Conservation (phyloP, 2,888 invertebrate species). For the Brachyptera risi region DNA sequence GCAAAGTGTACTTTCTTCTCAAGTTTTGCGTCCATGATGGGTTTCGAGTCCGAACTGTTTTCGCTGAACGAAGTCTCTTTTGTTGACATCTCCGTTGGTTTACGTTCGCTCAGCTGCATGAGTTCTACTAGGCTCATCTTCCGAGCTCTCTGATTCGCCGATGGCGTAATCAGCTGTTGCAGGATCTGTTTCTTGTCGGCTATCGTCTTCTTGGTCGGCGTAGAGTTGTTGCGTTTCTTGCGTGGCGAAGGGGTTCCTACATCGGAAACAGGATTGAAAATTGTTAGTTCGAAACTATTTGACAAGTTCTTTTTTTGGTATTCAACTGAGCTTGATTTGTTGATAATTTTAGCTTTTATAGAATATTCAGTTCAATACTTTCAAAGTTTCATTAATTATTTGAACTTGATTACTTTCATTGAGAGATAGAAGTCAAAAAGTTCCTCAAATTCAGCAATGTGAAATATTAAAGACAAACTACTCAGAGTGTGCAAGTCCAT, state of each 20-base stretch:
- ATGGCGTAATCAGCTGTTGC: conserved; percentile 70
- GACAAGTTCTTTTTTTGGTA: no score
- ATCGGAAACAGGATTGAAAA: conserved; percentile 25
- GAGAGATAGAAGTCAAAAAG: no score
- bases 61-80: background rate
- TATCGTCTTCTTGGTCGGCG: conserved; percentile 70
- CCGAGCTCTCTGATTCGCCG: conserved; percentile 57
- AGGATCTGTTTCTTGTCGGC: conserved; percentile 76
- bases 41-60: background rate
- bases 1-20: conserved; percentile 79
- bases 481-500: no score
- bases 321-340: no score
- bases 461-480: no score
- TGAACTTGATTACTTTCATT: no score
- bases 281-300: no score
- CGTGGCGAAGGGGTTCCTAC: conserved; percentile 73
- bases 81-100: conserved; percentile 47
- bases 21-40: conserved; percentile 46
- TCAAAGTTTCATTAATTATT: no score
- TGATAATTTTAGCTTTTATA: no score
- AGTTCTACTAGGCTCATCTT: conserved; percentile 68
- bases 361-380: no score
- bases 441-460: no score
- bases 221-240: conserved; percentile 74
- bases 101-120: conserved; percentile 67